Conservation (phyloP, 1,140 invertebrate genomes). For the Pogonognathellus flavescens region DNA sequence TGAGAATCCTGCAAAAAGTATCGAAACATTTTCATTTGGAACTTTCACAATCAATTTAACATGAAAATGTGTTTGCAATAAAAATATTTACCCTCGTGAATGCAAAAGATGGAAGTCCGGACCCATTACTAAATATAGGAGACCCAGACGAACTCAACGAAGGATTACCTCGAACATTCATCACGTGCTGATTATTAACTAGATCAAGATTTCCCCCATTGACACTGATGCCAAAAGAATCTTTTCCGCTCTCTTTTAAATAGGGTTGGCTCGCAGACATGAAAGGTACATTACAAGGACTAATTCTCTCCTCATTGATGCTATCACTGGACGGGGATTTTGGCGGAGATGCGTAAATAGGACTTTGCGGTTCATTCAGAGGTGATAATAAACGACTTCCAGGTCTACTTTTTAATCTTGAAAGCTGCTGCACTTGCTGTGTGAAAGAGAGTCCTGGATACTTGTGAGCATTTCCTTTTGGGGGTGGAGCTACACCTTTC, state of each 20-base stretch:
- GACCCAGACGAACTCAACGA: slow-evolving; percentile 56
- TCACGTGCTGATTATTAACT: slow-evolving; percentile 43
- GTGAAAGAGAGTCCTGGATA: slow-evolving; percentile 76
- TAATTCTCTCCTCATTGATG: slow-evolving; percentile 63
- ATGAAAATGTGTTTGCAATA: no score
- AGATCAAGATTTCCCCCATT: slow-evolving; percentile 52
- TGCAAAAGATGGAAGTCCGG: slow-evolving; percentile 59
- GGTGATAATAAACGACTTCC: slow-evolving; percentile 65
- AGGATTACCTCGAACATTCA: slow-evolving; percentile 52
- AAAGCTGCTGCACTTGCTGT: slow-evolving; percentile 80
- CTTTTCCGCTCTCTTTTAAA: slow-evolving; percentile 64
- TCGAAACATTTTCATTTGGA: no score
- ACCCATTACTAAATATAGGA: slow-evolving; percentile 60
- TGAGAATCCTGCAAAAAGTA: slow-evolving; percentile 80
- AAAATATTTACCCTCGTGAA: slow-evolving; percentile 66
- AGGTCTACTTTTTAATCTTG: slow-evolving; percentile 68
- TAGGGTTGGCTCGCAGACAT: slow-evolving; percentile 50
- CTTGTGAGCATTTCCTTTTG: slow-evolving; percentile 66
- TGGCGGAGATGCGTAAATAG: slow-evolving; percentile 86
- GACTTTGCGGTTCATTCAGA: slow-evolving; percentile 80
- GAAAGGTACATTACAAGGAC: slow-evolving; percentile 54
- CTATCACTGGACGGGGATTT: slow-evolving; percentile 83
- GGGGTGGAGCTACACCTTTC: slow-evolving; percentile 68
- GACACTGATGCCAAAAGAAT: slow-evolving; percentile 51
- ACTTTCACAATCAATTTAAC: no score